Conservation (phyloP, 2,113 vertebrate species). For the Toxostoma redivivum region DNA sequence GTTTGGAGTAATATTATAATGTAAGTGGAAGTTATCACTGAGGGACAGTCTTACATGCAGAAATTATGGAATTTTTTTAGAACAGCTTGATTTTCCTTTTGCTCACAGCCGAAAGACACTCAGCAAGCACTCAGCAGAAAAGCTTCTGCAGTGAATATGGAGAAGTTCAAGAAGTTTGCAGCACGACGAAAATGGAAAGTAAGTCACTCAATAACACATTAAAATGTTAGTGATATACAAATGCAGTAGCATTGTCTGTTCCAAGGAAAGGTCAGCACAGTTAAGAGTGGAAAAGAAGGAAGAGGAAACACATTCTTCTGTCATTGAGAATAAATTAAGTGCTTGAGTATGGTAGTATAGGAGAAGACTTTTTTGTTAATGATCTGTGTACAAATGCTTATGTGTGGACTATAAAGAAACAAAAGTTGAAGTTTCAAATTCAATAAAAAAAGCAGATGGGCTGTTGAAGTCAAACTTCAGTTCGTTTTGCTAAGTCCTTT, state of each 20-base stretch:
- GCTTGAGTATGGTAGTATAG: background rate
- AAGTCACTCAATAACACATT: constrained; percentile 27
- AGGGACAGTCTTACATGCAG: background rate
- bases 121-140: constrained; percentile 94
- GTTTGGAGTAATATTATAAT: background rate
- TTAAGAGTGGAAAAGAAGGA: background rate
- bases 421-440: background rate
- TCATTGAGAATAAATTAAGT: background rate
- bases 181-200: constrained; percentile 98
- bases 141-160: constrained; percentile 98
- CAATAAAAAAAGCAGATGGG: background rate
- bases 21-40: background rate
- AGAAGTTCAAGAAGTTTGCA: constrained; percentile 98
- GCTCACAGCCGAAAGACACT: constrained; percentile 90
- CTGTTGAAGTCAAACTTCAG: background rate
- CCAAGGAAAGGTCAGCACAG: background rate
- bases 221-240: background rate
- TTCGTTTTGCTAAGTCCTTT: background rate
- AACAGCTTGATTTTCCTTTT: background rate
- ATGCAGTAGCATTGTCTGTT: background rate
- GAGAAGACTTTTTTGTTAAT: background rate
- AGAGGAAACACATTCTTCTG: background rate
- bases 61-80: background rate
- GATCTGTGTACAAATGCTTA: background rate
- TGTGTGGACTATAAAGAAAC: background rate